Evolutionary conservation across 2,888 invertebrate genomes (phyloP), one percentile per base, ranked within the genome.

Genomic region (Epistrophella euchroma): DNA sequence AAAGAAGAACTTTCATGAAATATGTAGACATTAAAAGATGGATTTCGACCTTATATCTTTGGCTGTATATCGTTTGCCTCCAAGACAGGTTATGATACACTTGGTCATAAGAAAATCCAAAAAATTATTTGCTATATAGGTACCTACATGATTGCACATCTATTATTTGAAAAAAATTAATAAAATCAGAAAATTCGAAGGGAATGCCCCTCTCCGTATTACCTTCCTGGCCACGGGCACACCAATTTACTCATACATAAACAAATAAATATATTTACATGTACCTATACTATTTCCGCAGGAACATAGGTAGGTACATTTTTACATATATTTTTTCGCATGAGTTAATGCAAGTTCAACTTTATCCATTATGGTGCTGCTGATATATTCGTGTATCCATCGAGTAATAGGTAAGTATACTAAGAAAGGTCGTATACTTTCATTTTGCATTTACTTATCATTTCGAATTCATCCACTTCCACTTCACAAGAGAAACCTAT

Each of bases 331-430:
- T 68, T 68, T 68, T 68, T 52, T 52, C 52, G 52, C 68, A 52
- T 68, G 68, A 68, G 68, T 68, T 52, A 68, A 25, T 68, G 68
- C 68, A 37, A 52, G 68, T 68, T 68, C 37, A 68, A 68, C 68
- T 68, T 68, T 68, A 52, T 68, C 68, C 68, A 68, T 68, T 68
- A 68, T 50, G 35, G 15, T 35, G 68, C 50, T 68, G 68, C 50
- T 68, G 52, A 50, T 68, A 68, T 68, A 68, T 68, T 35, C 68
- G 9, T 66, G 47, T 66, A 66, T 66, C 66, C 66, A 50, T 66
- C 32, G 68, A 68, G 37, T 35, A 43, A 25, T 62, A 52, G 9
- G 13, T 13, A 52, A 19, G 19, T 22, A 32, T 15, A 15, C 19
- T 45, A 35, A 10, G 64, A 64, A 28, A n/a, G 28, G 11, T 32